Evolutionary conservation across 2,797 vertebrate genomes (phyloP).

Genomic region (Enteromius trimaculatus): DNA sequence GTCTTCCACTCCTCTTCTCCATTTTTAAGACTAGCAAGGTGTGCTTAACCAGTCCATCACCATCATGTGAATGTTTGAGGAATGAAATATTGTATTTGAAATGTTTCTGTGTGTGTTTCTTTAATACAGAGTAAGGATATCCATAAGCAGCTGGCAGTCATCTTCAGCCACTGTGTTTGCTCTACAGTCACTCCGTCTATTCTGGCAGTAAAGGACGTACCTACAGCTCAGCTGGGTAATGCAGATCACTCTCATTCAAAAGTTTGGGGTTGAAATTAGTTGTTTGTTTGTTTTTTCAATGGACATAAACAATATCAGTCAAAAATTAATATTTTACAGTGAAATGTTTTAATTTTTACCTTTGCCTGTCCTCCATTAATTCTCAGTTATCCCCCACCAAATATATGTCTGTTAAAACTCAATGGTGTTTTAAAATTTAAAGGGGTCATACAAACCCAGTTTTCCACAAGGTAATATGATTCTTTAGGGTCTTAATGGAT

Average conservation of each 20-base stretch:
- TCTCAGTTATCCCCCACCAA: no score
- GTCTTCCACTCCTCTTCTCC: constrained; percentile 87
- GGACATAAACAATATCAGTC: no score
- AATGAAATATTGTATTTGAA: not conserved
- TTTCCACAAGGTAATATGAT: no score
- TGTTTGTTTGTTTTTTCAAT: no score
- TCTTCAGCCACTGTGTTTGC: constrained; percentile 87
- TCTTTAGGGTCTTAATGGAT: no score
- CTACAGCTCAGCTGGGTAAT: constrained; percentile 83
- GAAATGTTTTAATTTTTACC: no score
- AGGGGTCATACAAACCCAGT: no score
- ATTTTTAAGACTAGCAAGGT: constrained; percentile 90
- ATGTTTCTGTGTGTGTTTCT: not conserved
- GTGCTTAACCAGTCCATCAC: not conserved
- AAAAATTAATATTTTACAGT: no score
- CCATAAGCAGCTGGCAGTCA: constrained; percentile 82
- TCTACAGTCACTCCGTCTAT: constrained; percentile 80
- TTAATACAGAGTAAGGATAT: constrained; percentile 83
- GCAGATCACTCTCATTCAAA: not conserved
- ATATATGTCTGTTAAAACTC: no score
- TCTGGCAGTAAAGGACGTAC: constrained; percentile 75
- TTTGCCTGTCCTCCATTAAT: no score
- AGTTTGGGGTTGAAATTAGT: not conserved
- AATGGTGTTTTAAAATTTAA: no score
- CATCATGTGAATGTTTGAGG: not conserved